Evolutionary conservation across 2,888 invertebrate species (phyloP).

Genomic region (Xestia c-nigrum): DNA sequence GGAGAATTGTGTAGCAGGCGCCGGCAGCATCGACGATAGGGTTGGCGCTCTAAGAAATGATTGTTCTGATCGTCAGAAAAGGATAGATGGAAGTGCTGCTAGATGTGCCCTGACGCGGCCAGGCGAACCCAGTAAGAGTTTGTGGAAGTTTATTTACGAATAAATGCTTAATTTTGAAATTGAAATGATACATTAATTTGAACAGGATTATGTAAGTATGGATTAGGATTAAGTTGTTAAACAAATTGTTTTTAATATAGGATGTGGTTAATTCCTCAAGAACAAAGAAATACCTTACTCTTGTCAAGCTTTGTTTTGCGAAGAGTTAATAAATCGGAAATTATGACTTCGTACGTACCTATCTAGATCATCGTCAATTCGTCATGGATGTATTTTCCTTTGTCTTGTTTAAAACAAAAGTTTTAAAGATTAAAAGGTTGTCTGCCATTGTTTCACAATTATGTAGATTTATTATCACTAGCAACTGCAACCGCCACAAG

Average conservation of each 20-base stretch:
- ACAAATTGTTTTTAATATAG: too few relatives aligned
- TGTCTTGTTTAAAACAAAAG: slow-evolving; percentile 10
- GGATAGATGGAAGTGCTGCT: too few relatives aligned
- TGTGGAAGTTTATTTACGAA: too few relatives aligned
- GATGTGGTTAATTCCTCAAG: background rate
- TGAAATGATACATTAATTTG: too few relatives aligned
- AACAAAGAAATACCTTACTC: slow-evolving; percentile 3
- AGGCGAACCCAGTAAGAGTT: too few relatives aligned
- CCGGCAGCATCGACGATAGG: too few relatives aligned
- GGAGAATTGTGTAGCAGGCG: too few relatives aligned
- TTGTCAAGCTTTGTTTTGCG: slow-evolving; percentile 1
- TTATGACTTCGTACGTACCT: slow-evolving; percentile 12
- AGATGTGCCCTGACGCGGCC: too few relatives aligned
- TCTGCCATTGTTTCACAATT: slow-evolving; percentile 25
- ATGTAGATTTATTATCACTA: background rate
- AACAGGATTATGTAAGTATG: background rate
- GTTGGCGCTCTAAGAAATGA: too few relatives aligned
- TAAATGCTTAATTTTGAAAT: too few relatives aligned
- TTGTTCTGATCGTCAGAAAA: too few relatives aligned
- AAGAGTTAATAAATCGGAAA: background rate
- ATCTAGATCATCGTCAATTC: slow-evolving; percentile 19
- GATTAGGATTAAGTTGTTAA: background rate
- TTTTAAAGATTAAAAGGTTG: slow-evolving; percentile 1
- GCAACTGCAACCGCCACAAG: background rate
- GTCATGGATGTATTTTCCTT: slow-evolving; percentile 22